Percentiles rank a stretch among this genome's conserved stretches.
Evolutionary conservation across 2,797 vertebrate genomes (phyloP).

Genomic region (Tokudaia muenninki): DNA sequence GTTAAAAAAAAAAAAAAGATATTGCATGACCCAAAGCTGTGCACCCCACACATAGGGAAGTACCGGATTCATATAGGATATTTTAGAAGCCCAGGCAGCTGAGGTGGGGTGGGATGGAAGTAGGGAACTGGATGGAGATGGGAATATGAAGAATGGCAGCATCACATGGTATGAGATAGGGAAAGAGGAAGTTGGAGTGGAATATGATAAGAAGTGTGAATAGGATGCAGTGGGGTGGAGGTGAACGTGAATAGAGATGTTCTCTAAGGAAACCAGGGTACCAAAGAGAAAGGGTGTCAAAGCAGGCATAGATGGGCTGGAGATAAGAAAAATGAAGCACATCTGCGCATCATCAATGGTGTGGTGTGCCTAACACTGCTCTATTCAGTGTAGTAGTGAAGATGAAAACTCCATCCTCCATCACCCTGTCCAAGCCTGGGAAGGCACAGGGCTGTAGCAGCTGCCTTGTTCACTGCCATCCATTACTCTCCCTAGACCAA

Average conservation of each 20-base stretch:
- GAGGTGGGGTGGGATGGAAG: fast-evolving
- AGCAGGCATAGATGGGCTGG: neutral
- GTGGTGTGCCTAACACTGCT: neutral
- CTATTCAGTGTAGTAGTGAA: neutral
- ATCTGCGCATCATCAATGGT: neutral
- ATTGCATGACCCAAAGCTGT: neutral
- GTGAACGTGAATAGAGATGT: neutral
- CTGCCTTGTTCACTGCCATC: neutral
- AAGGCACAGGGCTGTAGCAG: neutral
- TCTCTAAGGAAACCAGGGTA: neutral
- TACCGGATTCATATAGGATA: neutral
- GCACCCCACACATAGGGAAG: neutral
- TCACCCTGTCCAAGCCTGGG: neutral
- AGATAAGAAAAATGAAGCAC: neutral
- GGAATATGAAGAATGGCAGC: neutral
- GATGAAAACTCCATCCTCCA: fast-evolving
- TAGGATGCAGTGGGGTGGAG: too few relatives aligned
- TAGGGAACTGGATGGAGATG: neutral
- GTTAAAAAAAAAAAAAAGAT: neutral
- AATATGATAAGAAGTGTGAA: neutral
- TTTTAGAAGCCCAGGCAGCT: neutral
- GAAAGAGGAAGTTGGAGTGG: too few relatives aligned
- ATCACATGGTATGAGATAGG: fast-evolving
- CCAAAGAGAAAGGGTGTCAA: neutral
- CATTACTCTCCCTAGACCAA: fast-evolving